Evolutionary conservation across 2,888 invertebrate species (phyloP).

Genomic region (Siphlonurus alternatus): DNA sequence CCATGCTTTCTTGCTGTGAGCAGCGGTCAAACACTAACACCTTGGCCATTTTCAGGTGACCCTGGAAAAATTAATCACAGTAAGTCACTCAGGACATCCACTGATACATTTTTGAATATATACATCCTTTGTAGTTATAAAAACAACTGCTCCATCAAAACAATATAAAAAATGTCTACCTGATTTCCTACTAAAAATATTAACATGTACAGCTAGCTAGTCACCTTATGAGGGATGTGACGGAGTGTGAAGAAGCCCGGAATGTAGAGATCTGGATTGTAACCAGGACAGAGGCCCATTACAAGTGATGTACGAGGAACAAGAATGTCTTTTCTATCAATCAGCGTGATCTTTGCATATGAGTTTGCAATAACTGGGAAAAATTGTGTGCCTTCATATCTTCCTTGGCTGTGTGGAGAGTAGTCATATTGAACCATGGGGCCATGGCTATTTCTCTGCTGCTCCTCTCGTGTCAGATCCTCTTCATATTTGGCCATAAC

Average conservation of each 20-base stretch:
- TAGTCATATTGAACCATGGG: neutral
- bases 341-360: conserved; percentile 33
- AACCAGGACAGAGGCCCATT: conserved; percentile 53
- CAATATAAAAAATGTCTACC: no score
- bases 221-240: conserved; percentile 62
- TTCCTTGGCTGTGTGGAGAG: neutral
- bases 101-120: no score
- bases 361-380: conserved; percentile 41
- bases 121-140: no score
- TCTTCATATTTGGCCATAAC: neutral
- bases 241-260: conserved; percentile 88
- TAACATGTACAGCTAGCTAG: no score
- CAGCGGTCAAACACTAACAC: conserved; percentile 81
- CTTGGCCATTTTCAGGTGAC: conserved; percentile 41
- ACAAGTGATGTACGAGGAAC: conserved; percentile 39
- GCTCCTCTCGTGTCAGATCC: conserved; percentile 15
- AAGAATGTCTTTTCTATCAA: conserved; percentile 39
- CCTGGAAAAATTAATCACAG: no score
- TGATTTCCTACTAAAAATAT: no score
- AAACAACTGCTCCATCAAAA: no score
- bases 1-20: conserved; percentile 67
- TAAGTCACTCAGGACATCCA: no score
- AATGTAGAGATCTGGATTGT: conserved; percentile 49
- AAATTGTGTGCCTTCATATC: conserved; percentile 30
- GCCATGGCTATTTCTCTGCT: neutral